These are phyloP conservation scores for Hyperoplus immaculatus DNA, from an alignment of 2,797 vertebrate species.

Conservation along the genomic window DNA sequence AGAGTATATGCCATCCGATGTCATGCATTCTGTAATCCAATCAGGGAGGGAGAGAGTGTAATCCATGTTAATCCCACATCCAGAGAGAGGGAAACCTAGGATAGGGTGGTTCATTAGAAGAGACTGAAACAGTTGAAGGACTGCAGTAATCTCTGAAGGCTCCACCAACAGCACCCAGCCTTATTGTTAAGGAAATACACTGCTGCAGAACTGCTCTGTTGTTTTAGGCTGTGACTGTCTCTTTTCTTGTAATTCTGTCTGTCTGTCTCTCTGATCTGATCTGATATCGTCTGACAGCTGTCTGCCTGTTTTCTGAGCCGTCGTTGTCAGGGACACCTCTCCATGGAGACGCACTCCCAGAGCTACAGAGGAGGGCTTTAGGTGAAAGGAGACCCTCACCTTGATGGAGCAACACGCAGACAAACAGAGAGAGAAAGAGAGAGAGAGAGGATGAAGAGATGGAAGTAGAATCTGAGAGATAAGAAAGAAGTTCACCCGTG, in stretches of 20 bases:
- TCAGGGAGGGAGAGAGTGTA: conserved; percentile 78
- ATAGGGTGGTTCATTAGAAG: conserved; percentile 53
- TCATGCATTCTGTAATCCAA: conserved; percentile 83
- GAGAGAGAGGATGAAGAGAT: conserved; percentile 38
- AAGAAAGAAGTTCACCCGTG: conserved; percentile 24
- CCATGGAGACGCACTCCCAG: conserved; percentile 67
- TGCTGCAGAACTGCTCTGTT: conserved; percentile 13
- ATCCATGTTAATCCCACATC: conserved; percentile 84
- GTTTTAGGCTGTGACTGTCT: conserved; percentile 19
- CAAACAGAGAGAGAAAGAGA: not conserved
- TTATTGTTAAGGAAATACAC: conserved; percentile 35
- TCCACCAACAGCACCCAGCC: conserved; percentile 8
- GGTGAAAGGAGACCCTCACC: conserved; percentile 69
- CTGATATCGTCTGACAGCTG: conserved; percentile 82
- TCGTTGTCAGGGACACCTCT: conserved; percentile 84
- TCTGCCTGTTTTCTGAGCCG: conserved; percentile 67
- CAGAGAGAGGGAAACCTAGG: conserved; percentile 57
- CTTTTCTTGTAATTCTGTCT: conserved; percentile 70
- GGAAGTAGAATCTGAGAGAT: conserved; percentile 12
- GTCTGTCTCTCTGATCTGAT: conserved; percentile 64
- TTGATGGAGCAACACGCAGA: conserved; percentile 54
- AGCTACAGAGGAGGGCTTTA: conserved; percentile 66
- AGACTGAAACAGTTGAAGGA: conserved; percentile 59
- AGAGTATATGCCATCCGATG: conserved; percentile 62
- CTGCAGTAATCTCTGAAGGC: conserved; percentile 56